Evolutionary conservation across 1,140 invertebrate species (phyloP).

Genomic region (Popillia japonica): DNA sequence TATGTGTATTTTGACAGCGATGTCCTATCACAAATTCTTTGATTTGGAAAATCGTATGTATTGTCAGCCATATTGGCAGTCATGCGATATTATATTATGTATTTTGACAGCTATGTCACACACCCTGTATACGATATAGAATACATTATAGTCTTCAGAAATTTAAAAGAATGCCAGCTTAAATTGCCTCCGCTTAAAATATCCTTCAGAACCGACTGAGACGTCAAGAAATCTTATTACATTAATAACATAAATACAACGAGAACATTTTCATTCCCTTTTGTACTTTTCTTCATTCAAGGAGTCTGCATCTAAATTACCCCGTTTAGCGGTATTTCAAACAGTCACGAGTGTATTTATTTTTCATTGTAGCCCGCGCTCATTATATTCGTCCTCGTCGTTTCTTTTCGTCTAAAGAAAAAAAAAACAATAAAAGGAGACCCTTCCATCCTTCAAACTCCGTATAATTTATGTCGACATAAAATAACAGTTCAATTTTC

Average conservation of each 20-base stretch:
- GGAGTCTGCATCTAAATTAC: neutral
- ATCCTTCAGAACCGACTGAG: neutral
- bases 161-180: neutral
- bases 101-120: too few species aligned
- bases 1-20: too few species aligned
- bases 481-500: conserved; percentile 19
- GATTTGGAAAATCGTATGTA: too few species aligned
- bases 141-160: too few species aligned
- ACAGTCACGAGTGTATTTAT: neutral
- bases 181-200: neutral
- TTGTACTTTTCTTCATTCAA: neutral
- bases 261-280: conserved; percentile 44
- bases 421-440: too few species aligned
- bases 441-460: neutral
- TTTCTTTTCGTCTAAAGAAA: neutral
- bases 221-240: conserved; percentile 51
- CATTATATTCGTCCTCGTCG: neutral
- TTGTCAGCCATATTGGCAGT: too few species aligned
- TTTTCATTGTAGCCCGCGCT: neutral
- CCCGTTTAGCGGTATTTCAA: conserved; percentile 6
- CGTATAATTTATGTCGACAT: neutral
- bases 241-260: conserved; percentile 59
- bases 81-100: too few species aligned
- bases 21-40: too few species aligned
- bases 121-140: too few species aligned